Evolutionary conservation across 1,140 invertebrate species (phyloP).

Genomic region (Riptortus pedestris): DNA sequence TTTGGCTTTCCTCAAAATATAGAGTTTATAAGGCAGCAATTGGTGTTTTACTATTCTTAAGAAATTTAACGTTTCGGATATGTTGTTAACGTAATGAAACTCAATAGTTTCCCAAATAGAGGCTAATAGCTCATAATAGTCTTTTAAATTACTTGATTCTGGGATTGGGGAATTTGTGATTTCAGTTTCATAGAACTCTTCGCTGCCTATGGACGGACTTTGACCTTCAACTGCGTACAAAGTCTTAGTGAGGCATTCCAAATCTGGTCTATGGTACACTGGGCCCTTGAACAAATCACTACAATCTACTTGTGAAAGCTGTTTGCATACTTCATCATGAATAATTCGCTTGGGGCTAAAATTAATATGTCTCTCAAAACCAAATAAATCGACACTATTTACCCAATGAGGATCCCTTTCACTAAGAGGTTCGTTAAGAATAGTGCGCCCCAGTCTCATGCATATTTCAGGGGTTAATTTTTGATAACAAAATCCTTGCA

Average conservation of each 20-base stretch:
- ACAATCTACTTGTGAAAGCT: background rate
- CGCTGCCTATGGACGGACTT: background rate
- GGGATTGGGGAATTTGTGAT: background rate
- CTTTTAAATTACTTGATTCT: background rate
- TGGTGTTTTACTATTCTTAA: background rate
- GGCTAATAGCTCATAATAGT: background rate
- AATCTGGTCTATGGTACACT: background rate
- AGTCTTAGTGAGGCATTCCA: background rate
- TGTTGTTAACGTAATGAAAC: constrained; percentile 10
- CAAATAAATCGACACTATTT: background rate
- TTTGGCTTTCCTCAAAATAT: background rate
- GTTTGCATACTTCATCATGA: background rate
- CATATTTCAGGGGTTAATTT: background rate
- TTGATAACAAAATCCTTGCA: background rate
- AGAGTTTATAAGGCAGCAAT: constrained; percentile 19
- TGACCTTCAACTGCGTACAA: background rate
- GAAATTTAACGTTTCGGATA: constrained; percentile 20
- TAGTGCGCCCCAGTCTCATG: background rate
- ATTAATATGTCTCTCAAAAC: background rate
- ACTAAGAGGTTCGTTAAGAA: background rate
- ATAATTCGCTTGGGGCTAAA: background rate
- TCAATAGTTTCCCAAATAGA: constrained; percentile 24
- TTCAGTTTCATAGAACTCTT: background rate
- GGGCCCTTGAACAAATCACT: background rate
- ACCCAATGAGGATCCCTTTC: background rate